phyloP scores from a whole-genome alignment of 2,797 vertebrate genomes.

The Bryconaethiops microstoma region DNA sequence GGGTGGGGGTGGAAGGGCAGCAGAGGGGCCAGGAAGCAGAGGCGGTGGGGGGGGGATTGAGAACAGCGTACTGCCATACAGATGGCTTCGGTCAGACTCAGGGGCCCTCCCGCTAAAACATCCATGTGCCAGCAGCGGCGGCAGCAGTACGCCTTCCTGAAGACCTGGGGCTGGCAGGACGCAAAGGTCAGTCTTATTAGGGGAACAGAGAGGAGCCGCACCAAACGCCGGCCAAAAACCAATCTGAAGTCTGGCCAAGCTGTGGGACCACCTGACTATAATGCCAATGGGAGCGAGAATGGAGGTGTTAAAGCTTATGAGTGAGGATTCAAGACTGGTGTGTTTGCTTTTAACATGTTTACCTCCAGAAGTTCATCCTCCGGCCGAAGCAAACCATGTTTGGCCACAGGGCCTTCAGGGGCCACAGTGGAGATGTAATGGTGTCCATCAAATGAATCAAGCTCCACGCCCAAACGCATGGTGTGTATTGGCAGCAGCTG shows the following conservation, averaged over 20 bases:
- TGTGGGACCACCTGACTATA: slow-evolving; percentile 36
- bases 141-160: slow-evolving; percentile 55
- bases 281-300: slow-evolving; percentile 28
- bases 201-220: slow-evolving; percentile 45
- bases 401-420: slow-evolving; percentile 84
- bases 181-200: slow-evolving; percentile 60
- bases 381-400: slow-evolving; percentile 82
- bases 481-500: slow-evolving; percentile 93
- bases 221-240: slow-evolving; percentile 41
- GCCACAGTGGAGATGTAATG: slow-evolving; percentile 93
- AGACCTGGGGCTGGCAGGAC: slow-evolving; percentile 59
- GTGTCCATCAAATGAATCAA: slow-evolving; percentile 94
- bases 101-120: slow-evolving; percentile 52
- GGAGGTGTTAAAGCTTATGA: slow-evolving; percentile 4
- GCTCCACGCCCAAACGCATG: slow-evolving; percentile 90
- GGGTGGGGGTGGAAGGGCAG: slow-evolving; percentile 51
- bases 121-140: slow-evolving; percentile 47
- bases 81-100: slow-evolving; percentile 60
- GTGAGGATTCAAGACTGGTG: not conserved
- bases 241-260: slow-evolving; percentile 49
- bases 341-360: slow-evolving; percentile 41
- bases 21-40: slow-evolving; percentile 56
- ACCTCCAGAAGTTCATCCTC: slow-evolving; percentile 98
- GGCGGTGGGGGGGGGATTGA: slow-evolving; percentile 52
- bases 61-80: slow-evolving; percentile 52